Evolutionary conservation across 2,797 vertebrate genomes (phyloP).

Genomic region (Tapirus indicus): DNA sequence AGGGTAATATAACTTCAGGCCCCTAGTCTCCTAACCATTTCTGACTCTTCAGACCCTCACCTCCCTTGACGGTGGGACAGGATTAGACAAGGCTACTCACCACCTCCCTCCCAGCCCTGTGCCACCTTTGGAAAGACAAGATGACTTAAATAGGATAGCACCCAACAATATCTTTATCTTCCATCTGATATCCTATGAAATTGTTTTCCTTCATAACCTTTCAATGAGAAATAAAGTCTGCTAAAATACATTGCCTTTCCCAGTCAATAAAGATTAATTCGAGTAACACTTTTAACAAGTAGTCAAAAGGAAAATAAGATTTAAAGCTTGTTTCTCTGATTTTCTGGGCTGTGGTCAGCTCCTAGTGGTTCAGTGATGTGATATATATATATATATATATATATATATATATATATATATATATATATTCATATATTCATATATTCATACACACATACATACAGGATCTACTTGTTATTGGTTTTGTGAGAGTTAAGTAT

Average conservation of each 20-base stretch:
- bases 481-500: slow-evolving; percentile 37
- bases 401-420: background rate
- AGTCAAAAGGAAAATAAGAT: slow-evolving; percentile 64
- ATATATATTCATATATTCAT: too few species aligned
- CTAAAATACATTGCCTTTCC: slow-evolving; percentile 38
- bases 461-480: background rate
- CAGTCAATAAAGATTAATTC: slow-evolving; percentile 41
- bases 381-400: background rate
- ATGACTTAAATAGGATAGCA: background rate
- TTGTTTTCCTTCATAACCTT: background rate
- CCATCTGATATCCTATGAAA: background rate
- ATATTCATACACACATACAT: background rate
- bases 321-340: slow-evolving; percentile 58
- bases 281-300: slow-evolving; percentile 25
- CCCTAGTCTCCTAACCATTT: background rate
- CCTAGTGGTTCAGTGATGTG: slow-evolving; percentile 8
- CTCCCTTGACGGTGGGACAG: background rate
- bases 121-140: background rate
- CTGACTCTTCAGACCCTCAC: background rate
- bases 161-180: background rate
- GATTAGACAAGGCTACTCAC: background rate
- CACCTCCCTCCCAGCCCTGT: background rate
- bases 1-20: background rate
- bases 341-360: slow-evolving; percentile 41
- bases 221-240: slow-evolving; percentile 4